Evolutionary conservation across 2,113 vertebrate genomes (phyloP).

Genomic region (Chiloscyllium plagiosum): DNA sequence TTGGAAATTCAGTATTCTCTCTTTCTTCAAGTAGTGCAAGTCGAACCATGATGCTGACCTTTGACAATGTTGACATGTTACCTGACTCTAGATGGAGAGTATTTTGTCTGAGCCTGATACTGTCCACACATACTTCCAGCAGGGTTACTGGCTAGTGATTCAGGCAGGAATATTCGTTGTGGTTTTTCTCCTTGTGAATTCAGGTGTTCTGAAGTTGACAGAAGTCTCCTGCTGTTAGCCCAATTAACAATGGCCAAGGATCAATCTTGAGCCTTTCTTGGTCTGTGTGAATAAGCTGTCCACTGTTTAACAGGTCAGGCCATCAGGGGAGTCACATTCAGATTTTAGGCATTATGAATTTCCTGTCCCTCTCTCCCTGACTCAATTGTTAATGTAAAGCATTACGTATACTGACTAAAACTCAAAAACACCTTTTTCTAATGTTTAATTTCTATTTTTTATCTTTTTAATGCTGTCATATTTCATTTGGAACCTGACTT

Average conservation of each 20-base stretch:
- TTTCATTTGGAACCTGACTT: not conserved
- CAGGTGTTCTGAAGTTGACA: not conserved
- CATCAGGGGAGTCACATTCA: not conserved
- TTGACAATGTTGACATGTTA: not conserved
- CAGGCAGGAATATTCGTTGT: not conserved
- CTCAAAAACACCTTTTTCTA: not conserved
- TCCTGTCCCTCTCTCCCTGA: too few species aligned
- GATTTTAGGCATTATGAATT: not conserved
- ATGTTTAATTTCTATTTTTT: not conserved
- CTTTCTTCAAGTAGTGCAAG: not conserved
- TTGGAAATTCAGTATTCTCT: not conserved
- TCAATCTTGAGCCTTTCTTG: not conserved
- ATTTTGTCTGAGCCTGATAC: too few species aligned
- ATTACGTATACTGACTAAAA: not conserved
- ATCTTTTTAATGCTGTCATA: not conserved
- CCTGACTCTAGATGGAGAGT: not conserved
- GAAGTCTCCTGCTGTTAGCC: not conserved
- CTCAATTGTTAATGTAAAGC: not conserved
- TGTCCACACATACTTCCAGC: not conserved
- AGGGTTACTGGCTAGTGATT: not conserved
- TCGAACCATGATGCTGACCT: not conserved
- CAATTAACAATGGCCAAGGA: not conserved
- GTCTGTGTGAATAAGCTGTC: too few species aligned
- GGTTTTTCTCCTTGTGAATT: not conserved
- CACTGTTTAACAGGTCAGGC: not conserved